Evolutionary conservation across 1,140 invertebrate genomes (phyloP), one percentile per base, ranked within the genome.

Genomic region (Caligus rogercresseyi): DNA sequence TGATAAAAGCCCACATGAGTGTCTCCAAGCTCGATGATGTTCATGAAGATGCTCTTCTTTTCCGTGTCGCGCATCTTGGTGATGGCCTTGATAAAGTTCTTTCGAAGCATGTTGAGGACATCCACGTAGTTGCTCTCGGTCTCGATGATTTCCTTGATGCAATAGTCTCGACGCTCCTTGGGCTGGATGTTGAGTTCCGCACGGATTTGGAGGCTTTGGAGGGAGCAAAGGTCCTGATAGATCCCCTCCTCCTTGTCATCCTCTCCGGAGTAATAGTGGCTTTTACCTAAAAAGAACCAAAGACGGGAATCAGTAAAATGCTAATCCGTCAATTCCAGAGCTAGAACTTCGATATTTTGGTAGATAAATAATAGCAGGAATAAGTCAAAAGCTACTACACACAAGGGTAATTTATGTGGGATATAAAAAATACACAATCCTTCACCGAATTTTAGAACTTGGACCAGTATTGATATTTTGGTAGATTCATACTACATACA

Each of bases 111-210:
- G 68, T 81, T 81, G 16, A 98, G 76, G 31, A 94, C 93, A 68
- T 94, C 88, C 18, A 95, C 83, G 72, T 97, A 98, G 75, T 97
- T 97, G 65, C 84, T 86, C 74, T 98, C 94, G 0, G 94, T 98
- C 73, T 96, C 91, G 14, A 96, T 80, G 2, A 98, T 76, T 74
- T 98, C 94, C 69, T 89, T 84, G 65, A 98, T 86, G 56, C 94
- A 92, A 72, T 92, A 92, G 74, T 97, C 92, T 64, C 91, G 77
- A 74, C 95, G 95, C 71, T 90, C 88, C 25, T 70, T 64, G 11
- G 69, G 68, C 18, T 63, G 66, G 52, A 67, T 25, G 7, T 24
- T 23, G 25, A 67, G 25, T 25, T 65, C 7, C 13, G 16, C 23
- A 15, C 61, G 24, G 23, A 21, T 25, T 43, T 57, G 25, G 60